Evolutionary conservation across 2,797 vertebrate species (phyloP).

Genomic region (Calcarius lapponicus): DNA sequence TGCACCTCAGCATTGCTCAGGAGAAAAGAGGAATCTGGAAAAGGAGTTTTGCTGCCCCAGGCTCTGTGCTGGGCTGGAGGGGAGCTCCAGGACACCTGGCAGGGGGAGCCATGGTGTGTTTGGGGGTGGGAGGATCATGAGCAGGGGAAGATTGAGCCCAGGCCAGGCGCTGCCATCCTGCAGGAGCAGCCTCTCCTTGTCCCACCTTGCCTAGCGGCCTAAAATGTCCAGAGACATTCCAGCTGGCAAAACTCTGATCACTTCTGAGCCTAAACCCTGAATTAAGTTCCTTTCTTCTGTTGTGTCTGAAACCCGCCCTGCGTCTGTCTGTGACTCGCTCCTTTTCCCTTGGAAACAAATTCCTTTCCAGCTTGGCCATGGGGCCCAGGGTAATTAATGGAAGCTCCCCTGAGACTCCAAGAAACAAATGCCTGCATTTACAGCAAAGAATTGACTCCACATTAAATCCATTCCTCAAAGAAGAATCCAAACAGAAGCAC

Average conservation of each 20-base stretch:
- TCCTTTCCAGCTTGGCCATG: neutral
- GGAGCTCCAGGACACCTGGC: neutral
- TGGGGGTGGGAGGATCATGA: neutral
- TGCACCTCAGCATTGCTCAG: neutral
- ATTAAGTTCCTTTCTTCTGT: neutral
- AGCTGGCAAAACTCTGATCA: neutral
- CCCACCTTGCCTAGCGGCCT: neutral
- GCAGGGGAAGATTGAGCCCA: neutral
- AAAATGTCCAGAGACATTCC: neutral
- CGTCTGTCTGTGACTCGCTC: neutral
- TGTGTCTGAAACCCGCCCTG: neutral
- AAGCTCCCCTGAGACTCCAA: neutral
- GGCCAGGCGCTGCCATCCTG: neutral
- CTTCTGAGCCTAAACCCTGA: neutral
- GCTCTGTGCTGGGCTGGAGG: neutral
- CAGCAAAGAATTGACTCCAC: neutral
- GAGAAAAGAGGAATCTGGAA: neutral
- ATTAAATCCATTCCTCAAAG: neutral
- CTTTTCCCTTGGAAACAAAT: neutral
- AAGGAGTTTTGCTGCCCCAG: neutral
- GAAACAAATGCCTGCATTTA: constrained; percentile 10
- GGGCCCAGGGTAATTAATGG: neutral
- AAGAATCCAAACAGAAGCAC: neutral
- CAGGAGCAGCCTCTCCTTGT: neutral
- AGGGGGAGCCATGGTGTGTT: neutral